Evolutionary conservation across 2,888 invertebrate species (phyloP).

Genomic region (Leptopilina myrica): DNA sequence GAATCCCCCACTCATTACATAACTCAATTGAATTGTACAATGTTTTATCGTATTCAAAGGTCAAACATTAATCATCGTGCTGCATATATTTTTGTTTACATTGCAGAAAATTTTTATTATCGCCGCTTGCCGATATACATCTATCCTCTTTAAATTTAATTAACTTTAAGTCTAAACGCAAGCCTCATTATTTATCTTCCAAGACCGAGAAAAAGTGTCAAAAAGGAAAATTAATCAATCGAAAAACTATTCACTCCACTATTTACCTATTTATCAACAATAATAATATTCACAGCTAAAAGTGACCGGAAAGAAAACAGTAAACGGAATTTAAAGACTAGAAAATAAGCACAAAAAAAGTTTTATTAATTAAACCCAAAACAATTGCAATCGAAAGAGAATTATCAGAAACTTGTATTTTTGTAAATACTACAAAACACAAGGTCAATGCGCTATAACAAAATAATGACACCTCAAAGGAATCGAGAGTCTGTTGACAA

Average conservation of each 20-base stretch:
- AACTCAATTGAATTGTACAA: constrained; percentile 2
- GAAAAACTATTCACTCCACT: too few species aligned
- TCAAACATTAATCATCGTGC: constrained; percentile 11
- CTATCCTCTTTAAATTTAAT: not conserved
- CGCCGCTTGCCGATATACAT: not conserved
- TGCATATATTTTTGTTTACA: constrained; percentile 15
- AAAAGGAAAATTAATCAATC: too few species aligned
- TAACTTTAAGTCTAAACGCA: not conserved
- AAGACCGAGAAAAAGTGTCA: too few species aligned
- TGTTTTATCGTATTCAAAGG: constrained; percentile 16
- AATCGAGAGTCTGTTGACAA: constrained; percentile 22
- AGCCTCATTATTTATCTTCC: not conserved
- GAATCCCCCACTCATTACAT: constrained; percentile 19
- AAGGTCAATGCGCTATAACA: constrained; percentile 21
- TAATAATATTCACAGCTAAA: too few species aligned
- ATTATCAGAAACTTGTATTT: too few species aligned
- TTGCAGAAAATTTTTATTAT: not conserved
- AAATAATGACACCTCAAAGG: constrained; percentile 22
- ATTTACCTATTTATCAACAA: too few species aligned
- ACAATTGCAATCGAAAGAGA: too few species aligned
- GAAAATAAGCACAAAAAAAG: too few species aligned
- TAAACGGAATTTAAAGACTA: too few species aligned
- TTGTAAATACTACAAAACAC: not conserved
- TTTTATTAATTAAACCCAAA: too few species aligned
- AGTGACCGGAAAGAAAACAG: too few species aligned